These are phyloP conservation scores for Drosophila gunungcola DNA, from an alignment of 1,140 invertebrate genomes.

Conservation along the genomic window DNA sequence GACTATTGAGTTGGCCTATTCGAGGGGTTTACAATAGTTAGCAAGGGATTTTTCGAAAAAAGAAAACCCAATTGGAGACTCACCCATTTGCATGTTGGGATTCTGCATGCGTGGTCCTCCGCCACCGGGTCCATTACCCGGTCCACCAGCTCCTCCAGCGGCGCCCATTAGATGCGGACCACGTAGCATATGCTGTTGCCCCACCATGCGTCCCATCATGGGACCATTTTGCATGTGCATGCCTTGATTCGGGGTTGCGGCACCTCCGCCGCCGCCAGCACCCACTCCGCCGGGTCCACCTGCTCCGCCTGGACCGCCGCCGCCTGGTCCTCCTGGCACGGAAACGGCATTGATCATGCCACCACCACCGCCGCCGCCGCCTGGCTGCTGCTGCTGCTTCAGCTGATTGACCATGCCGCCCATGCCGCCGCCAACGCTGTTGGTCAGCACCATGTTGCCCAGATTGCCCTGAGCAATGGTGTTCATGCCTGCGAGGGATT, in stretches of 20 bases:
- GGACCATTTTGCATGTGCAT: slow-evolving; percentile 89
- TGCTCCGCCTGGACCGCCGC: slow-evolving; percentile 36
- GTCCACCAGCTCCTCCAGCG: slow-evolving; percentile 55
- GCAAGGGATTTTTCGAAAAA: neutral
- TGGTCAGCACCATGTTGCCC: slow-evolving; percentile 90
- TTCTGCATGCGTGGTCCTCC: slow-evolving; percentile 85
- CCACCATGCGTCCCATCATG: slow-evolving; percentile 87
- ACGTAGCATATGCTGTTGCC: slow-evolving; percentile 85
- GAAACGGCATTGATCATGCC: slow-evolving; percentile 85
- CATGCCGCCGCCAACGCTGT: slow-evolving; percentile 88
- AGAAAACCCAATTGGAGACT: slow-evolving; percentile 8
- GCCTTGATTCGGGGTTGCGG: slow-evolving; percentile 74
- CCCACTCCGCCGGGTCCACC: slow-evolving; percentile 44
- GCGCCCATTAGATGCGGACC: slow-evolving; percentile 76
- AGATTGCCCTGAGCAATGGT: slow-evolving; percentile 86
- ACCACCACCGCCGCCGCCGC: slow-evolving; percentile 49
- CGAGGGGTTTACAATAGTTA: neutral
- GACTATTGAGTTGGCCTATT: slow-evolving; percentile 78
- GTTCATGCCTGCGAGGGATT: slow-evolving; percentile 86
- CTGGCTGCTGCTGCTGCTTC: slow-evolving; percentile 85
- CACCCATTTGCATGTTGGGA: slow-evolving; percentile 84
- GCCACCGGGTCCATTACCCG: slow-evolving; percentile 56
- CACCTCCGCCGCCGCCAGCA: slow-evolving; percentile 61
- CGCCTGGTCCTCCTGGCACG: slow-evolving; percentile 31
- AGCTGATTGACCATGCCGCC: slow-evolving; percentile 53